Evolutionary conservation across 2,113 vertebrate genomes (phyloP).

Genomic region (Meriones unguiculatus): DNA sequence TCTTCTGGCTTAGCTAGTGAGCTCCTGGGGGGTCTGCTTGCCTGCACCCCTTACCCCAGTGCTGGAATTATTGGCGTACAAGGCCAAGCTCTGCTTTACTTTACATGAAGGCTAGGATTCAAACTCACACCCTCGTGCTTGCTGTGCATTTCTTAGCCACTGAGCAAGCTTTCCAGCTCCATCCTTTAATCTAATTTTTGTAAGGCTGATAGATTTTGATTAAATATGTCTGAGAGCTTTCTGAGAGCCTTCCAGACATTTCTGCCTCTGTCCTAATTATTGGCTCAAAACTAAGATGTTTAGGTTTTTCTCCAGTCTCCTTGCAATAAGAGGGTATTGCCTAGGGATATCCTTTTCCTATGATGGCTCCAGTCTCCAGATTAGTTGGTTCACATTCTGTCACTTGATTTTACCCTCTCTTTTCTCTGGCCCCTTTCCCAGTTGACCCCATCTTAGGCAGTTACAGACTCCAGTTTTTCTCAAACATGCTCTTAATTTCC

Average conservation of each 20-base stretch:
- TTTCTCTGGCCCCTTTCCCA: background rate
- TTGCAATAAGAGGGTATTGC: background rate
- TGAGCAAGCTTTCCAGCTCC: background rate
- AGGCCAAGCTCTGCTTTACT: background rate
- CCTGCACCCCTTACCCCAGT: background rate
- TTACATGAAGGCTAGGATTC: background rate
- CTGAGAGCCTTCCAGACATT: background rate
- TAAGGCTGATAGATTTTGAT: background rate
- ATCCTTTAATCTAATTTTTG: background rate
- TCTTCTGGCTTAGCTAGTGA: background rate
- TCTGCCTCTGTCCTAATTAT: background rate
- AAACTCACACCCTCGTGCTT: background rate
- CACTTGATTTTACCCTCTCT: background rate
- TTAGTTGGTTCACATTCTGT: background rate
- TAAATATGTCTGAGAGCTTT: background rate
- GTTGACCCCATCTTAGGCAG: background rate
- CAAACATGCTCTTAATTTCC: background rate
- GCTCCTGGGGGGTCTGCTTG: background rate
- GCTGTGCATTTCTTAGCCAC: background rate
- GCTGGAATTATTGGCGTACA: background rate
- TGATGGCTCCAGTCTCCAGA: background rate
- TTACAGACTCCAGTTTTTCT: background rate
- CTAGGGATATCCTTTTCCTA: background rate
- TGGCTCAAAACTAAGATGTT: background rate
- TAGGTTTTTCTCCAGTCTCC: background rate